These are phyloP conservation scores for Masticophis lateralis DNA, from an alignment of 2,797 vertebrate species.

Conservation along the genomic window DNA sequence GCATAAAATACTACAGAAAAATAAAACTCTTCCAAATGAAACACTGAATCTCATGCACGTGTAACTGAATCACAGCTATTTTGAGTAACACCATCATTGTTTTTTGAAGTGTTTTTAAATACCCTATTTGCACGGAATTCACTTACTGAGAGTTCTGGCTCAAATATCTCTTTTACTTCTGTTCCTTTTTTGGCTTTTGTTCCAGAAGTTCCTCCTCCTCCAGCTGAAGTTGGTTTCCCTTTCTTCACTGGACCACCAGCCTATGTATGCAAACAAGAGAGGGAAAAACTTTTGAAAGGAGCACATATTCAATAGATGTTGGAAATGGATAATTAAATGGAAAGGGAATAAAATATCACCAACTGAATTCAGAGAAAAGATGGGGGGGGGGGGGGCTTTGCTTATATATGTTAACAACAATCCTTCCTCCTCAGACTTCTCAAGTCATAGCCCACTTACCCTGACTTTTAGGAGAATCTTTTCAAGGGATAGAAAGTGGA, in stretches of 20 bases:
- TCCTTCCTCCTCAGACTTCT: not conserved
- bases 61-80: not conserved
- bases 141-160: conserved; percentile 89
- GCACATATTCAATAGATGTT: not conserved
- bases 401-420: not conserved
- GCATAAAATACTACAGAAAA: not conserved
- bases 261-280: conserved; percentile 61
- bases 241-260: conserved; percentile 83
- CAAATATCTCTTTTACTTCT: conserved; percentile 84
- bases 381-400: not conserved
- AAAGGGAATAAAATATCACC: not conserved
- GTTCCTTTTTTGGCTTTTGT: conserved; percentile 83
- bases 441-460: not conserved
- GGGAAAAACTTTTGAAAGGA: not conserved
- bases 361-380: not conserved
- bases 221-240: conserved; percentile 73
- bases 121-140: rapidly evolving
- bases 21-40: not conserved
- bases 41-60: not conserved
- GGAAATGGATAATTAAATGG: not conserved
- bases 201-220: conserved; percentile 66
- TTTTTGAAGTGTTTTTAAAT: not conserved
- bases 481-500: not conserved
- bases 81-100: not conserved
- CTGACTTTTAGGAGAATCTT: not conserved